These are phyloP conservation scores for Elephas maximus DNA, from an alignment of 2,113 vertebrate species.

Conservation along the genomic window DNA sequence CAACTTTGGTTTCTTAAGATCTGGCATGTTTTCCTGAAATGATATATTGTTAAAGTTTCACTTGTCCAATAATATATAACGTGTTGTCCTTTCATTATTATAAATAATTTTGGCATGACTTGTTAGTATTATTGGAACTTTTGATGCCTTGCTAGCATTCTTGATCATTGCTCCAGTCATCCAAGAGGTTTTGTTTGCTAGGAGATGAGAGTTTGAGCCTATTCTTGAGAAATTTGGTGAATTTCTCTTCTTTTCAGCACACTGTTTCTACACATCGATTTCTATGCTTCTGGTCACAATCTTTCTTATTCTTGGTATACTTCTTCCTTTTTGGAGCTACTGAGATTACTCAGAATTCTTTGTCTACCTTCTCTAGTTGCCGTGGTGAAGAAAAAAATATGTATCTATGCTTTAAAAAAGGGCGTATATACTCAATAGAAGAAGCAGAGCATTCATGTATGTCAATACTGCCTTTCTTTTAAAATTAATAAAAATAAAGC, in stretches of 20 bases:
- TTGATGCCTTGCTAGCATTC: neutral
- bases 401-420: neutral
- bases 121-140: conserved; percentile 7
- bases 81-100: neutral
- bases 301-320: neutral
- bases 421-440: neutral
- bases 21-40: conserved; percentile 4
- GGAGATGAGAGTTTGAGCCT: neutral
- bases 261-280: neutral
- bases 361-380: neutral
- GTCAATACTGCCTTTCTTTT: neutral
- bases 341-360: conserved; percentile 2
- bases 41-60: conserved; percentile 2
- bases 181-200: conserved; percentile 3
- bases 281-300: neutral
- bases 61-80: neutral
- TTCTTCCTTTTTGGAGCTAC: neutral
- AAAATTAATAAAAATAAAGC: conserved; percentile 44
- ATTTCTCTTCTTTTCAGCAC: neutral
- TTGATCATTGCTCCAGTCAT: neutral
- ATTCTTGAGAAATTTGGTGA: neutral
- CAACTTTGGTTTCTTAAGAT: neutral
- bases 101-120: neutral
- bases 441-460: neutral
- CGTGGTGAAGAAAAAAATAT: neutral